Conservation (phyloP, 2,888 invertebrate species). For the Orthosia cruda region DNA sequence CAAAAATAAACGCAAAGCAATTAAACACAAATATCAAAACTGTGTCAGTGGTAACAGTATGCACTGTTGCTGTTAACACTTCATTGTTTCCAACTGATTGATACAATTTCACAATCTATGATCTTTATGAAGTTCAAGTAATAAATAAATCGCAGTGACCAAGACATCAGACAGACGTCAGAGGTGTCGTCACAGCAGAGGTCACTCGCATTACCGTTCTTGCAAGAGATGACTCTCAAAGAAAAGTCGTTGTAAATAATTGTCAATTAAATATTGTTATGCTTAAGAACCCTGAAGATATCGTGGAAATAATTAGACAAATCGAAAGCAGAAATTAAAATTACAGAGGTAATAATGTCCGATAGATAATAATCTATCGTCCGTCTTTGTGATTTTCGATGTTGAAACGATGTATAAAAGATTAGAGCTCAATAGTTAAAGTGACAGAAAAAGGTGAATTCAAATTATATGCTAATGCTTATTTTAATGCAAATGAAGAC, state of each 20-base stretch:
- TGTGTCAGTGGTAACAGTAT: constrained; percentile 23
- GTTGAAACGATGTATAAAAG: not conserved
- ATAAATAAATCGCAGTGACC: constrained; percentile 48
- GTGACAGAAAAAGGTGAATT: constrained; percentile 31
- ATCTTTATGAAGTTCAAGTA: constrained; percentile 56
- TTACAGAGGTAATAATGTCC: constrained; percentile 4
- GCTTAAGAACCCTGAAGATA: constrained; percentile 32
- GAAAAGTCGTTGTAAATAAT: constrained; percentile 64
- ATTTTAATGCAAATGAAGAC: constrained; percentile 56
- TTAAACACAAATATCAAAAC: constrained; percentile 46
- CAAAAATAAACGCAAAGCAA: constrained; percentile 52
- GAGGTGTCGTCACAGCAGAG: constrained; percentile 55
- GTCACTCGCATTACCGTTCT: constrained; percentile 63
- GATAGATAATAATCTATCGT: not conserved
- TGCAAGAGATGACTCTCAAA: constrained; percentile 61
- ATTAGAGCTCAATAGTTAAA: not conserved
- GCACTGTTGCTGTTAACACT: constrained; percentile 36
- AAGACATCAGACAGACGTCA: constrained; percentile 44
- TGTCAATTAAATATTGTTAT: constrained; percentile 56
- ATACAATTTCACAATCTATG: constrained; percentile 56
- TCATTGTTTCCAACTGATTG: constrained; percentile 50
- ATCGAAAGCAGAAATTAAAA: constrained; percentile 27
- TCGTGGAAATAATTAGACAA: constrained; percentile 27
- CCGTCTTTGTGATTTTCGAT: not conserved
- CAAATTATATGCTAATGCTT: constrained; percentile 46